A percentile compares a stretch with the other conserved stretches of the same genome.
Evolutionary conservation across 2,888 invertebrate species (phyloP).

Genomic region (Therioaphis trifolii): DNA sequence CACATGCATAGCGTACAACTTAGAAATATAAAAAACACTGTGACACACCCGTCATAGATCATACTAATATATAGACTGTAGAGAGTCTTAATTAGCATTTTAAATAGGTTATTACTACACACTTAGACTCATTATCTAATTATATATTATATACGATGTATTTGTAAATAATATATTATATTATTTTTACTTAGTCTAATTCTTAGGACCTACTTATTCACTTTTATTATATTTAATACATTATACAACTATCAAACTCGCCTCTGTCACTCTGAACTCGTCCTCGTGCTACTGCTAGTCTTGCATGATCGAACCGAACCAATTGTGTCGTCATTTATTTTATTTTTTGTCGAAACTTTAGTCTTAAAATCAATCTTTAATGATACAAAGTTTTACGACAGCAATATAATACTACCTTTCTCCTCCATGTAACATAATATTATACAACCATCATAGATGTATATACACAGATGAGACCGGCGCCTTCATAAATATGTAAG

Average conservation of each 20-base stretch:
- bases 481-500: constrained; percentile 61
- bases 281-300: constrained; percentile 45
- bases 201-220: constrained; percentile 9
- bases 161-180: constrained; percentile 16
- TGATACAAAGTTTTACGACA: neutral
- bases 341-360: constrained; percentile 15
- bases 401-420: neutral
- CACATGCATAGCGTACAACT: constrained; percentile 34
- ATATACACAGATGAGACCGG: constrained; percentile 28
- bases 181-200: constrained; percentile 31
- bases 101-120: constrained; percentile 32
- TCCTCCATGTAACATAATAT: neutral
- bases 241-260: constrained; percentile 4
- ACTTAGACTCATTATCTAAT: constrained; percentile 23
- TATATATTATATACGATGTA: neutral
- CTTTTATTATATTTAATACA: neutral
- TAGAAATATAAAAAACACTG: constrained; percentile 50
- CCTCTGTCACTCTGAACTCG: constrained; percentile 59
- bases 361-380: neutral
- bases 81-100: constrained; percentile 35
- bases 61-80: constrained; percentile 43
- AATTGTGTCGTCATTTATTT: constrained; percentile 33
- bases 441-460: constrained; percentile 18
- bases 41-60: constrained; percentile 62
- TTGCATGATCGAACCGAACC: constrained; percentile 54